These are phyloP conservation scores for Tangara arthus DNA, from an alignment of 2,797 vertebrate species.

Conservation along the genomic window DNA sequence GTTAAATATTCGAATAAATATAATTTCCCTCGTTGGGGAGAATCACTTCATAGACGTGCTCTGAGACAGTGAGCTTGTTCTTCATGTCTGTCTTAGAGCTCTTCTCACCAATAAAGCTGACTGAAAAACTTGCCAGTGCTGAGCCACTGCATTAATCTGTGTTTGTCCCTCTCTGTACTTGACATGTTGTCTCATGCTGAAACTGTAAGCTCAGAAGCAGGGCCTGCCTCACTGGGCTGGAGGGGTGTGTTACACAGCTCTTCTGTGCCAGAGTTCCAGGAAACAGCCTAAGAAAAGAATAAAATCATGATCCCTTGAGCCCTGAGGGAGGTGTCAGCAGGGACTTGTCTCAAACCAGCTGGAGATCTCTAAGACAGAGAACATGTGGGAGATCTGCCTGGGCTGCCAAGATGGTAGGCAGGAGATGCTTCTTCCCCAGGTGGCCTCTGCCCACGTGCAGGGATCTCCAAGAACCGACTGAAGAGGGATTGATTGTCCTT, in stretches of 20 bases:
- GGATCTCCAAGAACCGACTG: not conserved
- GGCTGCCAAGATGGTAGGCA: not conserved
- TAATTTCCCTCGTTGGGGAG: not conserved
- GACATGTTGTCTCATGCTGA: not conserved
- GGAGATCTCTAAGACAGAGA: not conserved
- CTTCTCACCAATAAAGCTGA: not conserved
- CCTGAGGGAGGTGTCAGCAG: not conserved
- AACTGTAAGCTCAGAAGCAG: not conserved
- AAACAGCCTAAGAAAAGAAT: not conserved
- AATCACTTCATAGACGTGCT: not conserved
- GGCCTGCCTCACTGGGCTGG: not conserved
- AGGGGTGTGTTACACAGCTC: not conserved
- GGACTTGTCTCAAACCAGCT: not conserved
- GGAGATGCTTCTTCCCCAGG: not conserved
- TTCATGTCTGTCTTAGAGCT: not conserved
- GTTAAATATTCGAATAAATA: not conserved
- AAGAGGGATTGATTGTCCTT: not conserved
- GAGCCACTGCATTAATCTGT: not conserved
- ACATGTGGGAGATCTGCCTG: not conserved
- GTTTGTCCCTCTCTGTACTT: not conserved
- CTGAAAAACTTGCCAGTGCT: not conserved
- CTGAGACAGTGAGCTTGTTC: not conserved
- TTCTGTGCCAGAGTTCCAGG: slow-evolving; percentile 1
- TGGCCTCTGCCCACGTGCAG: not conserved
- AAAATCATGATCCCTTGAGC: not conserved